Conservation (phyloP, 2,113 vertebrate species). For the Morone chrysops region DNA sequence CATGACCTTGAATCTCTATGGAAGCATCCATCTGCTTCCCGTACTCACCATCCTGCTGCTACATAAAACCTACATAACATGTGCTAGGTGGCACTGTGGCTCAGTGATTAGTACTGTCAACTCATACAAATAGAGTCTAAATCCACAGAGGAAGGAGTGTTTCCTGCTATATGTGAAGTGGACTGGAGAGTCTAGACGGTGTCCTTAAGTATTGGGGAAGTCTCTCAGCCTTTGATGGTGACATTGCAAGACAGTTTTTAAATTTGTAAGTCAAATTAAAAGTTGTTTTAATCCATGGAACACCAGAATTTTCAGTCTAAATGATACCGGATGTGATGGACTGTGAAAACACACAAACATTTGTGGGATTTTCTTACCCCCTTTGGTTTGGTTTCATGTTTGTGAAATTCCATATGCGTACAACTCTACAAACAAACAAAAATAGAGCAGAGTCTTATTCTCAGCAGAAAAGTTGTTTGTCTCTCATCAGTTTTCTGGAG, state of each 20-base stretch:
- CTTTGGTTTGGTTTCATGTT: not conserved
- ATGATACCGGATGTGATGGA: not conserved
- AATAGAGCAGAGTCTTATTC: too few species aligned
- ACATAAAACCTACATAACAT: constrained; percentile 21
- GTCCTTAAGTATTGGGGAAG: not conserved
- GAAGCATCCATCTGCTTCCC: constrained; percentile 69
- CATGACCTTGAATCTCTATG: constrained; percentile 63
- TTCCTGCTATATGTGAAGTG: not conserved
- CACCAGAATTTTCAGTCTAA: not conserved
- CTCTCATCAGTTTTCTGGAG: not conserved
- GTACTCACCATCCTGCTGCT: constrained; percentile 35
- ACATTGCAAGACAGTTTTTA: not conserved
- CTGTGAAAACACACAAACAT: not conserved
- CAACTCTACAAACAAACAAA: not conserved
- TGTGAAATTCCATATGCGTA: not conserved
- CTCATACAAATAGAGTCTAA: not conserved
- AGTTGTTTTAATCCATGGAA: not conserved
- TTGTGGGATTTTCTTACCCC: not conserved
- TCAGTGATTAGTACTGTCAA: constrained; percentile 19
- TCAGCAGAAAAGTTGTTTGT: not conserved
- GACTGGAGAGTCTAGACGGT: not conserved
- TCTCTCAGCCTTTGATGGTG: not conserved
- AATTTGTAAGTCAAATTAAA: not conserved
- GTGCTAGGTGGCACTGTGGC: constrained; percentile 12
- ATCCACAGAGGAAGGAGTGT: not conserved